Conservation (phyloP, 2,888 invertebrate species). For the Trypoxylon attenuatum region DNA sequence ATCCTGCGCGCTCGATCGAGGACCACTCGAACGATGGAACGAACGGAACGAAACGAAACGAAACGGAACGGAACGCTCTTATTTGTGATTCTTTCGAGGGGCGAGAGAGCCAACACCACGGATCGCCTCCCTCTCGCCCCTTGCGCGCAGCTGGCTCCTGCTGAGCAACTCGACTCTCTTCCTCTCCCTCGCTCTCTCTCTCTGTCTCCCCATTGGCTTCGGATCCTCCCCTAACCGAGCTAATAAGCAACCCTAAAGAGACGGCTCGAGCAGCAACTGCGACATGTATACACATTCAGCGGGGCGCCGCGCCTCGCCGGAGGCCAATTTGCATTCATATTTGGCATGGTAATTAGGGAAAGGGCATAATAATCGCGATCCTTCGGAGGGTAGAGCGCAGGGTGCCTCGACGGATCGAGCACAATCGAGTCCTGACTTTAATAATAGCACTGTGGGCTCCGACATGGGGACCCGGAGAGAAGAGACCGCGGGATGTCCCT, state of each 20-base stretch:
- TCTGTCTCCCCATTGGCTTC: conserved; percentile 39
- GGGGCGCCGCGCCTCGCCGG: conserved; percentile 37
- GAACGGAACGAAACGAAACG: no score
- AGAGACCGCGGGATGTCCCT: conserved; percentile 9
- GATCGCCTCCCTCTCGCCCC: conserved; percentile 31
- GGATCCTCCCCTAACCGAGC: conserved; percentile 64
- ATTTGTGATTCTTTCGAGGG: conserved; percentile 65
- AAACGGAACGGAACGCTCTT: conserved; percentile 60
- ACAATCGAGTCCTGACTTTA: conserved; percentile 50
- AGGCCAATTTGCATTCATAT: conserved; percentile 70
- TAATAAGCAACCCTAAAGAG: conserved; percentile 71
- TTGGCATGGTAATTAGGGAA: conserved; percentile 71
- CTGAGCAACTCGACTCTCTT: not conserved
- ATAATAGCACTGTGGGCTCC: conserved; percentile 48
- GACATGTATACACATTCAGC: conserved; percentile 56
- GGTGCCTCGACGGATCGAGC: conserved; percentile 38
- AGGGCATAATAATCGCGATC: conserved; percentile 68
- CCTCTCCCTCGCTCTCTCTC: not conserved
- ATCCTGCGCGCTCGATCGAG: conserved; percentile 59
- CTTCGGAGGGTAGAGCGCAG: conserved; percentile 40
- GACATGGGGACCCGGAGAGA: not conserved
- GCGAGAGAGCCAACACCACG: conserved; percentile 47
- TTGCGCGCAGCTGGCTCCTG: not conserved
- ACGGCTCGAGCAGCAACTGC: conserved; percentile 55
- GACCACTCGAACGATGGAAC: conserved; percentile 57